phyloP scores from a whole-genome alignment of 2,113 vertebrate genomes.

The Cavia porcellus region DNA sequence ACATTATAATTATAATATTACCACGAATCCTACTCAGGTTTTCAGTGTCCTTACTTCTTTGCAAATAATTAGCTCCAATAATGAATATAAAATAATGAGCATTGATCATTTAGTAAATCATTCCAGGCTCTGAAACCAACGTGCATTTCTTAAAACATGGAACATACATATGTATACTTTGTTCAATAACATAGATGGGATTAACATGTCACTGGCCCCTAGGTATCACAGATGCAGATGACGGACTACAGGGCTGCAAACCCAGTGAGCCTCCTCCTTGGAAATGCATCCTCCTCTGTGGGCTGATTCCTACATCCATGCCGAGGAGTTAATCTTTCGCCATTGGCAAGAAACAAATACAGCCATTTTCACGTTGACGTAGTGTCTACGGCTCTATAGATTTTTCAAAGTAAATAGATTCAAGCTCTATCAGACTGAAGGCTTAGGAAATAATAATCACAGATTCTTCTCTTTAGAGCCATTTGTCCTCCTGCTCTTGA shows the following conservation, averaged over 20 bases:
- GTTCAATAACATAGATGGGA: too few relatives aligned
- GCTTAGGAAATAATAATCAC: slow-evolving; percentile 83
- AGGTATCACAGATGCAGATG: neutral
- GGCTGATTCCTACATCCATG: neutral
- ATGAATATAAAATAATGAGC: neutral
- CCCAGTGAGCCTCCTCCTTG: neutral
- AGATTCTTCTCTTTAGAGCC: slow-evolving; percentile 93
- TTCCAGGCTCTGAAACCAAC: neutral
- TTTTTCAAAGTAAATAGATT: slow-evolving; percentile 87
- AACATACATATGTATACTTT: neutral
- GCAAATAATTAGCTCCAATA: neutral
- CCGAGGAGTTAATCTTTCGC: slow-evolving; percentile 80
- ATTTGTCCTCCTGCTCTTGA: slow-evolving; percentile 95
- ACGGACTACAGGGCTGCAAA: neutral
- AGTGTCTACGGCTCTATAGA: slow-evolving; percentile 66
- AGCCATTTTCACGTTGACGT: slow-evolving; percentile 79
- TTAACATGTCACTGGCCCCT: neutral
- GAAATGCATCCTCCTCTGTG: slow-evolving; percentile 44
- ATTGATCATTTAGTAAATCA: neutral
- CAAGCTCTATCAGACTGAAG: slow-evolving; percentile 76
- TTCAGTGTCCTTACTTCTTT: neutral
- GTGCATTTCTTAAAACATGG: neutral
- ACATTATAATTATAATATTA: neutral
- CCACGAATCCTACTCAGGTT: neutral
- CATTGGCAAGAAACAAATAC: slow-evolving; percentile 79